Evolutionary conservation across 1,140 invertebrate species (phyloP).

Genomic region (Phortica variegata): DNA sequence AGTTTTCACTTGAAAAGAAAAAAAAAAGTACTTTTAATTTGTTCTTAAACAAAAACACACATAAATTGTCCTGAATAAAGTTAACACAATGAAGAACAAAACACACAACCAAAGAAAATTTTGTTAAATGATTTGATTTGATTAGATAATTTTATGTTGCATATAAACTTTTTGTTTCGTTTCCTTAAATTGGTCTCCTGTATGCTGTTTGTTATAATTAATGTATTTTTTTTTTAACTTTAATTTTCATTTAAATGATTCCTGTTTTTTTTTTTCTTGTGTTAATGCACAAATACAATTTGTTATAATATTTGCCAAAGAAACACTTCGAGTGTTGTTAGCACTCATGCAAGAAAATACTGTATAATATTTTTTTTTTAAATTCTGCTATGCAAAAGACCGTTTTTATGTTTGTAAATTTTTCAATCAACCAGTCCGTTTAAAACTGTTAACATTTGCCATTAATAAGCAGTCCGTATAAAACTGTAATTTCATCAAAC

Average conservation of each 20-base stretch:
- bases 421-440: no score
- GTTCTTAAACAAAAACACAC: constrained; percentile 34
- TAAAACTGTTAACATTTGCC: neutral
- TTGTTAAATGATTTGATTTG: constrained; percentile 22
- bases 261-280: constrained; percentile 23
- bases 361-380: constrained; percentile 23
- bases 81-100: constrained; percentile 18
- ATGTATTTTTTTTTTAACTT: constrained; percentile 17
- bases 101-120: constrained; percentile 12
- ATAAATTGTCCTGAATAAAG: no score
- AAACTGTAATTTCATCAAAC: neutral
- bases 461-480: no score
- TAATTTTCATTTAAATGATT: constrained; percentile 7
- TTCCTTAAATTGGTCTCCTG: neutral
- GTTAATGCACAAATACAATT: no score
- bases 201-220: constrained; percentile 4
- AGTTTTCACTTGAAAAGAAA: no score
- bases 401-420: neutral
- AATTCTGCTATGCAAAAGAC: constrained; percentile 6
- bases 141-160: constrained; percentile 19
- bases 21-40: no score
- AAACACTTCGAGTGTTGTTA: constrained; percentile 8
- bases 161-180: neutral
- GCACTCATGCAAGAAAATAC: constrained; percentile 43
- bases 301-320: no score